Evolutionary conservation across 2,888 invertebrate genomes (phyloP).

Genomic region (Eupeodes luniger): DNA sequence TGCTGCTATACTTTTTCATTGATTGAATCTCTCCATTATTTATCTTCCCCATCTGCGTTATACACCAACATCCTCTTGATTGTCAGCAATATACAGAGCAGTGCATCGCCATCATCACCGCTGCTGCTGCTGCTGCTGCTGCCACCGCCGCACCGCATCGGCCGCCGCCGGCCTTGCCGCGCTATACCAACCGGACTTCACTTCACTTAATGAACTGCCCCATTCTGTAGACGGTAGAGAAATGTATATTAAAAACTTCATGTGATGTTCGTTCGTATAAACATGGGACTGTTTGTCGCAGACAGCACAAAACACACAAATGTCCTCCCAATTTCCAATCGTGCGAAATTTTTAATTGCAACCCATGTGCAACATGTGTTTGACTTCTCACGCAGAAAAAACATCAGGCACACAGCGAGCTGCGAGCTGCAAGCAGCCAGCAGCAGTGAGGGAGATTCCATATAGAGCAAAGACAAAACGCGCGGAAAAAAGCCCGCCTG

Average conservation of each 20-base stretch:
- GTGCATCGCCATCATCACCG: background rate
- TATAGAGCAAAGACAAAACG: background rate
- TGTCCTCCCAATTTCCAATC: conserved; percentile 67
- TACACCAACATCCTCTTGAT: background rate
- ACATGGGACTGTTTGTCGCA: conserved; percentile 24
- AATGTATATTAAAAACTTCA: conserved; percentile 9
- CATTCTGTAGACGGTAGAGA: background rate
- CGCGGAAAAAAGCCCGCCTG: background rate
- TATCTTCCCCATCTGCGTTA: conserved; percentile 35
- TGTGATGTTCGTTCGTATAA: background rate
- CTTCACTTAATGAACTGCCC: conserved; percentile 49
- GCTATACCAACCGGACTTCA: background rate
- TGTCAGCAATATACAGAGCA: background rate
- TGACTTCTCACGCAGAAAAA: conserved; percentile 63
- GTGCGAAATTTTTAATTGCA: conserved; percentile 73
- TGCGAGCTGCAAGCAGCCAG: background rate
- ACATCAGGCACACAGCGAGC: background rate
- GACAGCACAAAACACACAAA: conserved; percentile 56
- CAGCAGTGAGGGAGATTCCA: conserved; percentile 1
- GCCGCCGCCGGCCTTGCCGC: background rate
- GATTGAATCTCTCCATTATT: conserved; percentile 50
- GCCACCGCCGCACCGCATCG: background rate
- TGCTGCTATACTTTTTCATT: conserved; percentile 10
- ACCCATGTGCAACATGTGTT: conserved; percentile 72
- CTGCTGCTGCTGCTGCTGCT: too few relatives aligned